These are phyloP conservation scores for Drosophila cardini DNA, from an alignment of 1,140 invertebrate species.

Conservation along the genomic window DNA sequence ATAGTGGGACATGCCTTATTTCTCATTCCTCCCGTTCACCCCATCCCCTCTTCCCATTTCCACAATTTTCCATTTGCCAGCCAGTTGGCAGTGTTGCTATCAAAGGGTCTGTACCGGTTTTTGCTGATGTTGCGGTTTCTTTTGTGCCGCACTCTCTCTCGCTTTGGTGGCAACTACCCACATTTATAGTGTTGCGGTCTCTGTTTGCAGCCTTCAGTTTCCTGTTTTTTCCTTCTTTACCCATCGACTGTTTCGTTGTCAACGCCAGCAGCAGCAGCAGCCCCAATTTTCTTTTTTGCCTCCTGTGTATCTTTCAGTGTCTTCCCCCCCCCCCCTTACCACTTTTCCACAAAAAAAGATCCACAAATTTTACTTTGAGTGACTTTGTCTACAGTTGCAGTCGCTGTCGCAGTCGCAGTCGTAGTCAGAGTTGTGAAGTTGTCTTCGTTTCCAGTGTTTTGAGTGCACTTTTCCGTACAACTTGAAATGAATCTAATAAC, in stretches of 20 bases:
- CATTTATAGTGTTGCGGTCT: slow-evolving; percentile 81
- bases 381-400: slow-evolving; percentile 50
- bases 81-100: neutral
- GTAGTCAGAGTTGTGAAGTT: neutral
- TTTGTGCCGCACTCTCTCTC: slow-evolving; percentile 62
- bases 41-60: neutral
- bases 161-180: slow-evolving; percentile 61
- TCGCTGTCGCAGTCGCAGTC: slow-evolving; percentile 16
- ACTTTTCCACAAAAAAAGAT: neutral
- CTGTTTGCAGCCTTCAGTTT: slow-evolving; percentile 37
- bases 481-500: slow-evolving; percentile 83
- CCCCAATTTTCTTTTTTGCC: slow-evolving; percentile 29
- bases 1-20: neutral
- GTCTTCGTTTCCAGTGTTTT: slow-evolving; percentile 56
- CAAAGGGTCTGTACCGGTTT: slow-evolving; percentile 41
- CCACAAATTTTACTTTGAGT: slow-evolving; percentile 75
- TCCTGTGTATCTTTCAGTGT: slow-evolving; percentile 25
- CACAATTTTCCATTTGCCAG: neutral
- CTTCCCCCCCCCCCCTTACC: slow-evolving; percentile 14
- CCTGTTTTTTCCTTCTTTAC: neutral
- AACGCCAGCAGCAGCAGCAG: slow-evolving; percentile 68
- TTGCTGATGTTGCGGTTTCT: slow-evolving; percentile 82
- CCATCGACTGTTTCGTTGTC: slow-evolving; percentile 58
- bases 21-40: neutral
- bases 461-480: slow-evolving; percentile 77